These are phyloP conservation scores for Amphiura filiformis DNA, from an alignment of 35 echinoderm and acorn worm species.

Conservation along the genomic window DNA sequence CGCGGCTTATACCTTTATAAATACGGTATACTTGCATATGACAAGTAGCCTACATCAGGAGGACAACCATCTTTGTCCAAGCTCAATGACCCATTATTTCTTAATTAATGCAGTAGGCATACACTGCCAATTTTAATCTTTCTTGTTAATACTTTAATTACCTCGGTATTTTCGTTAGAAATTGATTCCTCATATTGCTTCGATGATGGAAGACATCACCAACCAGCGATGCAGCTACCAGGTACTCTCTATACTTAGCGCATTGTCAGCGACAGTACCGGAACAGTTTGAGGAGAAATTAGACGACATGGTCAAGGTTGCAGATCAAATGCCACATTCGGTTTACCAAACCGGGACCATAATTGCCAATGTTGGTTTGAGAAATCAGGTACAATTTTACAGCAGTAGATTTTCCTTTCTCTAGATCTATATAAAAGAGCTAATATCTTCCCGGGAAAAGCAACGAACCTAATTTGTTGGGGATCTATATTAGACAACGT, in stretches of 20 bases:
- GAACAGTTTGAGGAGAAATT: slow-evolving; percentile 51
- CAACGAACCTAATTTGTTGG: too few relatives aligned
- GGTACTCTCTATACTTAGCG: slow-evolving; percentile 50
- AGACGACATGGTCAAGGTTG: slow-evolving; percentile 38
- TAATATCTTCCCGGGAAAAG: neutral
- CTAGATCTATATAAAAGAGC: neutral
- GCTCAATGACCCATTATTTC: too few relatives aligned
- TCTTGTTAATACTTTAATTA: too few relatives aligned
- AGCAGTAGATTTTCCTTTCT: neutral
- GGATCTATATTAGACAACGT: neutral
- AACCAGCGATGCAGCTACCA: slow-evolving; percentile 5
- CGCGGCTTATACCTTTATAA: too few relatives aligned
- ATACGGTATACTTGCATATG: too few relatives aligned
- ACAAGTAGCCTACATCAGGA: too few relatives aligned
- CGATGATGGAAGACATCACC: slow-evolving; percentile 54
- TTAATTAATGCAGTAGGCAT: too few relatives aligned
- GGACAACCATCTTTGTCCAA: too few relatives aligned
- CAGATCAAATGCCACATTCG: slow-evolving; percentile 44
- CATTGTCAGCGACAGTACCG: slow-evolving; percentile 50
- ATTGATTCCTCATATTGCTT: slow-evolving; percentile 47
- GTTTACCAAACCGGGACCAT: slow-evolving; percentile 48
- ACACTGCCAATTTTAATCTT: too few relatives aligned
- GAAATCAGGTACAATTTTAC: slow-evolving; percentile 59
- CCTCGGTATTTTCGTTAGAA: slow-evolving; percentile 35
- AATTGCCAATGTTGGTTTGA: slow-evolving; percentile 72